Conservation (phyloP, 2,113 vertebrate species). For the Regulus satrapa region DNA sequence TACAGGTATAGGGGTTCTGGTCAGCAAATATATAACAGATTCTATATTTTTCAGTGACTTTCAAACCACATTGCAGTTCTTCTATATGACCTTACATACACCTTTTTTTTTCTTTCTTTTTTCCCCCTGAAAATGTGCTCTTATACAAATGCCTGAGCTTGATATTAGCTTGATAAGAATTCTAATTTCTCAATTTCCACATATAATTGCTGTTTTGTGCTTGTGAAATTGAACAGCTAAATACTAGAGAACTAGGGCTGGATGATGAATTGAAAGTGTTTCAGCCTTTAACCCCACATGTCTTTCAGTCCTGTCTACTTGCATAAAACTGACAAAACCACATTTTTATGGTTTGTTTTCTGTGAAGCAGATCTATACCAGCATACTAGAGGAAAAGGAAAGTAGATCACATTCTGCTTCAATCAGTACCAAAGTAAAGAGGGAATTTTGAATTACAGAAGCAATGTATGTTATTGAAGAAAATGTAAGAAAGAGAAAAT, state of each 20-base stretch:
- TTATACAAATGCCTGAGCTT: not conserved
- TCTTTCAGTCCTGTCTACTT: not conserved
- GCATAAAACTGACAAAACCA: constrained; percentile 27
- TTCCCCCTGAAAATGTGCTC: not conserved
- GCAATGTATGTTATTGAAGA: not conserved
- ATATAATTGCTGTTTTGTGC: constrained; percentile 7
- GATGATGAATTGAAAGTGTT: constrained; percentile 34
- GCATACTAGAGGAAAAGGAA: not conserved
- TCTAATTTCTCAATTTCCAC: not conserved
- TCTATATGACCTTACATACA: not conserved
- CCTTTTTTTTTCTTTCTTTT: no score
- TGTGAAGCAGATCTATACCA: not conserved
- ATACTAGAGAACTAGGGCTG: not conserved
- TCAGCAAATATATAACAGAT: not conserved
- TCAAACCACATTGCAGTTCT: not conserved
- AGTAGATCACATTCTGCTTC: not conserved
- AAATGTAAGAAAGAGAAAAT: not conserved
- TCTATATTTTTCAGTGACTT: not conserved
- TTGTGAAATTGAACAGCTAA: not conserved
- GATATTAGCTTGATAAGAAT: not conserved
- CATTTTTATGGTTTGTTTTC: constrained; percentile 35
- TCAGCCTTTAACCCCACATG: constrained; percentile 12
- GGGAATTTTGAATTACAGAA: not conserved
- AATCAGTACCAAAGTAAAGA: not conserved
- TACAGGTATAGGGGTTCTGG: not conserved